Percentiles rank a stretch among this genome's conserved stretches.
Conservation (phyloP, 2,113 vertebrate genomes). For the Anguilla japonica region DNA sequence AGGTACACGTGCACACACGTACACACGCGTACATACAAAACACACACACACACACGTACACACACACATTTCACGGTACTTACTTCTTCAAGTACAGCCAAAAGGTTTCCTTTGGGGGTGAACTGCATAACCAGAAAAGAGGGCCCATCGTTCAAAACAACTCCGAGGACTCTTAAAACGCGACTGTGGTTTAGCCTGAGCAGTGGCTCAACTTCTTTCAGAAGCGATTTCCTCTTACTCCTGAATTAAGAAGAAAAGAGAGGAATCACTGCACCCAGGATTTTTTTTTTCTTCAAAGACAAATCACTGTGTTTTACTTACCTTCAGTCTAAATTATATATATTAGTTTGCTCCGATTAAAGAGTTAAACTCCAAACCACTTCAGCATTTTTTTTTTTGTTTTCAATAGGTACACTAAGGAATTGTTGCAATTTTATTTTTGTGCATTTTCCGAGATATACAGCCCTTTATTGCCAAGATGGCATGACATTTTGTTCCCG, state of each 20-base stretch:
- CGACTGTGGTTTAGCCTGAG: constrained; percentile 77
- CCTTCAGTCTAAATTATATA: too few relatives aligned
- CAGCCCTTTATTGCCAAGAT: too few relatives aligned
- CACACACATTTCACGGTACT: constrained; percentile 41
- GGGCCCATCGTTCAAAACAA: constrained; percentile 84
- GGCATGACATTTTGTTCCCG: too few relatives aligned
- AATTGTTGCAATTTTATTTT: too few relatives aligned
- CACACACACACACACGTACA: not conserved
- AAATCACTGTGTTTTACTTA: too few relatives aligned
- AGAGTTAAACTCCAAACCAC: too few relatives aligned
- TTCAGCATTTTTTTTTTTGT: too few relatives aligned
- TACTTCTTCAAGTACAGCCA: constrained; percentile 78
- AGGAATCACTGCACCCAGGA: not conserved
- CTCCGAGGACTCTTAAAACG: constrained; percentile 84
- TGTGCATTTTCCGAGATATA: too few relatives aligned
- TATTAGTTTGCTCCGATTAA: too few relatives aligned
- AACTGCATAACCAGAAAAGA: constrained; percentile 92
- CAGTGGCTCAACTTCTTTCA: constrained; percentile 89
- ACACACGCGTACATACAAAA: not conserved
- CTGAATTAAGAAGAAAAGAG: constrained; percentile 2
- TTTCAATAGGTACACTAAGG: too few relatives aligned
- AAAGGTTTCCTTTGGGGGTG: constrained; percentile 82
- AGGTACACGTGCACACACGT: not conserved
- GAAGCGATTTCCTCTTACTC: constrained; percentile 76
- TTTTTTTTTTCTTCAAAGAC: too few relatives aligned